phyloP scores from a whole-genome alignment of 2,888 invertebrate species.

The Scaptomyza reducta region DNA sequence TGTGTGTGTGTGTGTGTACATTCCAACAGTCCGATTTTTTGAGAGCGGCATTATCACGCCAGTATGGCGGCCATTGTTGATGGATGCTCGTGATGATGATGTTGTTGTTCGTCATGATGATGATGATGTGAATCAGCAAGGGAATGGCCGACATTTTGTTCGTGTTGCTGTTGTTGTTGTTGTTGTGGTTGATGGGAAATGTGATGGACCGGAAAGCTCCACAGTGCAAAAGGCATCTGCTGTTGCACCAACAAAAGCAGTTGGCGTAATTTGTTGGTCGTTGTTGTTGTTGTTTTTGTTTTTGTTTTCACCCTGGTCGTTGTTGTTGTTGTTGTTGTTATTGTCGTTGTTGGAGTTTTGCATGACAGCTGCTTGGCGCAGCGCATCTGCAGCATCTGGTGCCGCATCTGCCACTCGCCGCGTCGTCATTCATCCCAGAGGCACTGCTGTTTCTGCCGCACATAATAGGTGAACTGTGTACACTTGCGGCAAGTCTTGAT shows the following conservation, averaged over 20 bases:
- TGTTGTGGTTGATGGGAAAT: constrained; percentile 59
- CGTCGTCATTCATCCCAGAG: constrained; percentile 91
- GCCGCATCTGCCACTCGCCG: constrained; percentile 81
- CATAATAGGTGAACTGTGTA: constrained; percentile 94
- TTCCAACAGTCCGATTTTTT: constrained; percentile 40
- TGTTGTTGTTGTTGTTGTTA: constrained; percentile 26
- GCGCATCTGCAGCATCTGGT: constrained; percentile 70
- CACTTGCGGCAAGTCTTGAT: constrained; percentile 97
- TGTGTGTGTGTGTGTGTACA: not conserved
- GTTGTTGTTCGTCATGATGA: constrained; percentile 30
- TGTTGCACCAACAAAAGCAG: constrained; percentile 77
- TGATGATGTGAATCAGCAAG: constrained; percentile 32
- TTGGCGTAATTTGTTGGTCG: constrained; percentile 78
- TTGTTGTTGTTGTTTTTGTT: constrained; percentile 53
- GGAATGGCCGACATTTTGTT: constrained; percentile 10
- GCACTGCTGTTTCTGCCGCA: constrained; percentile 92
- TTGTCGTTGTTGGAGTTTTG: constrained; percentile 9
- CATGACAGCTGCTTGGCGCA: constrained; percentile 44
- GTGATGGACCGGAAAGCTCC: constrained; percentile 78
- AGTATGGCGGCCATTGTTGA: constrained; percentile 68
- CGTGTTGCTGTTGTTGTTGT: constrained; percentile 16
- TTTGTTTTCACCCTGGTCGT: constrained; percentile 26
- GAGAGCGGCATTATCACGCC: constrained; percentile 67
- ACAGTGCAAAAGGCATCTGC: constrained; percentile 77
- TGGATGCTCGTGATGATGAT: constrained; percentile 26